Evolutionary conservation across 1,140 invertebrate species (phyloP), one percentile per base, ranked within the genome.

Genomic region (Hirudo medicinalis): DNA sequence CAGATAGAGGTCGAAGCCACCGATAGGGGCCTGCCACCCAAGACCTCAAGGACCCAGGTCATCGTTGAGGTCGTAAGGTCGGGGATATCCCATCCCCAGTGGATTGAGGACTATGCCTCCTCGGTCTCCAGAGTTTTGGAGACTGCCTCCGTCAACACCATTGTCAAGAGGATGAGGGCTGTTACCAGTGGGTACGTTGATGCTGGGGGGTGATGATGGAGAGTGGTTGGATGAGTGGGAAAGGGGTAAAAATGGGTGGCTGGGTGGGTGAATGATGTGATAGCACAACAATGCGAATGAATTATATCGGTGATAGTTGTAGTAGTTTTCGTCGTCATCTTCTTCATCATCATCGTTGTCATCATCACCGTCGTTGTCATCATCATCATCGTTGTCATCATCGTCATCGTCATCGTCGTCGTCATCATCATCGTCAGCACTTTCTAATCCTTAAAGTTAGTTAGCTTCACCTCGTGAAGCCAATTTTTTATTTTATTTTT

Each of bases 21-120:
- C 11, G 72, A 73, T 29, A 54, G 67, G 20, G 72, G 72, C 29
- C 5, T 36, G 22, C 72, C 72, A 4, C 43, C 72, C 5, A 73
- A 71, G 25, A 25, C 36, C 36, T 54, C 69, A 9, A 63, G 40
- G 2, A 68, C 69, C 19, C 43, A 19, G 27, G 32, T 73, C 17
- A 57, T 72, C 60, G 69, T 73, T 43, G 32, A 60, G 22, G 67
- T 73, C 3, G 71, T 68, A 1, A 27, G 69, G 40, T 71, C 60
- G 36, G 54, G 63, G 20, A 73, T 71, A 43, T 69, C 69, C 22
- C 69, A 73, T 69, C 72, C 72, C 0, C 72, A 73, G 27, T 73
- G 72, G 72, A 43, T 71, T 17, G 69, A 67, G 3, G 72, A 73
- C 40, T 73, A 73, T 49, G 40, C 69, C 0, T 25, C 63, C 19